Evolutionary conservation across 2,113 vertebrate species (phyloP), one percentile per base, ranked within the genome.

Genomic region (Crotalus horridus): DNA sequence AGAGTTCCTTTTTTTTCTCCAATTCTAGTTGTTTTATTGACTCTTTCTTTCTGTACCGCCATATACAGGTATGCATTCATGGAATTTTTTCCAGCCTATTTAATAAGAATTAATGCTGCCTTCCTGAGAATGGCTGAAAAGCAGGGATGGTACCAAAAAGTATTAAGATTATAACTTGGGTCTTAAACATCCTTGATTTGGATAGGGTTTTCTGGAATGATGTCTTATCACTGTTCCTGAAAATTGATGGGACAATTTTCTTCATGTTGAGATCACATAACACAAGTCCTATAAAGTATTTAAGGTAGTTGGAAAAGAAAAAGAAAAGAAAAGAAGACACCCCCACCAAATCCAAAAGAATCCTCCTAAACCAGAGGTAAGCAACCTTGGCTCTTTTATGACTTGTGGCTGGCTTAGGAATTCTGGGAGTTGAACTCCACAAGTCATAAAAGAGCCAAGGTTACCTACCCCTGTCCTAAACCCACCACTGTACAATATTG

Each of bases 1-100:
- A 2, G 61, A 74, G 81, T 92, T 81, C 13, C 11, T 88, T 69
- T 93, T 12, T 56, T 0, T 0, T 0, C 1, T 0, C 0, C 0
- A 0, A 0, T 7, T 46, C 81, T 59, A 91, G 89, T 90, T 93
- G 92, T 87, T 85, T 89, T 93, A 58, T 51, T 33, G 48, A 88
- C 90, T 93, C 59, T 15, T 46, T 94, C 69, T 15, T 46, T 94
- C 74, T 90, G 87, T 58, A 86, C 20, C 56, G 3, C 58, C 0
- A 43, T 81, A 0, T 88, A 91, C 81, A 90, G 81, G 48, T 55
- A 39, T 20, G 33, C 6, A 81, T 39, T 87, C 1, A 39, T 15
- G 69, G 13, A 6, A 1, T 81, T 58, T 43, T 43, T 0, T 17
- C 46, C 61, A 54, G 81, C 58, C 81, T 55, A 87, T 81, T 87